phyloP scores from a whole-genome alignment of 2,888 invertebrate species.

The Cordylochernes scorpioides region DNA sequence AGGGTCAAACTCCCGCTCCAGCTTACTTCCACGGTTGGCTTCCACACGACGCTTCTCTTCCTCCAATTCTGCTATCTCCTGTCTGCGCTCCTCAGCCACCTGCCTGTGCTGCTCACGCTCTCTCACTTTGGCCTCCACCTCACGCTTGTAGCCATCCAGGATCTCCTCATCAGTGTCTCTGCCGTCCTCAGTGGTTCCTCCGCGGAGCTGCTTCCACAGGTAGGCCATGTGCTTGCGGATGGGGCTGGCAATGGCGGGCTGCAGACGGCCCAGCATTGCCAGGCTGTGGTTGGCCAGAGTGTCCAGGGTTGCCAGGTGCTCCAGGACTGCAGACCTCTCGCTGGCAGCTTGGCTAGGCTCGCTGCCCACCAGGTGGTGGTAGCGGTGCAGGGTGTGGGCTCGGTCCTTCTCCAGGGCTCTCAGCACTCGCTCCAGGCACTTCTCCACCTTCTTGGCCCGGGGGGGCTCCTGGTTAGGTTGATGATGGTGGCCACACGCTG shows the following conservation, averaged over 20 bases:
- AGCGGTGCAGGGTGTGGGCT: slow-evolving; percentile 81
- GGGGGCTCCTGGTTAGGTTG: slow-evolving; percentile 80
- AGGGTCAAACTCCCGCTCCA: slow-evolving; percentile 23
- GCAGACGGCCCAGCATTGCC: slow-evolving; percentile 50
- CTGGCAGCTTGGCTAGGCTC: slow-evolving; percentile 67
- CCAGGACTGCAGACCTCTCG: slow-evolving; percentile 57
- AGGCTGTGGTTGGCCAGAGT: slow-evolving; percentile 71
- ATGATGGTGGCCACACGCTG: slow-evolving; percentile 73
- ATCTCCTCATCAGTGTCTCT: slow-evolving; percentile 65
- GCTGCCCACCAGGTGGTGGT: slow-evolving; percentile 51
- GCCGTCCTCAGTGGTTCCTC: too few relatives aligned
- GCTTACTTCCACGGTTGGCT: slow-evolving; percentile 28
- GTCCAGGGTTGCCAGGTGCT: slow-evolving; percentile 62
- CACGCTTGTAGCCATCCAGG: slow-evolving; percentile 56
- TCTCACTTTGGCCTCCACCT: slow-evolving; percentile 42
- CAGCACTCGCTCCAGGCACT: slow-evolving; percentile 70
- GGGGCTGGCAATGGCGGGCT: slow-evolving; percentile 15
- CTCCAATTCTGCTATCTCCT: slow-evolving; percentile 31
- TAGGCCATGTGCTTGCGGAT: slow-evolving; percentile 13
- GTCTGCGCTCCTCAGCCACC: slow-evolving; percentile 11
- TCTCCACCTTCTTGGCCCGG: slow-evolving; percentile 69
- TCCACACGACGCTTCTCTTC: slow-evolving; percentile 40
- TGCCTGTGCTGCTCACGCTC: slow-evolving; percentile 15
- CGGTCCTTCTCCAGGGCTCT: slow-evolving; percentile 87
- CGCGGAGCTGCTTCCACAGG: too few relatives aligned